Evolutionary conservation across 2,113 vertebrate species (phyloP).

Genomic region (Hypocryptadius cinnamomeus): DNA sequence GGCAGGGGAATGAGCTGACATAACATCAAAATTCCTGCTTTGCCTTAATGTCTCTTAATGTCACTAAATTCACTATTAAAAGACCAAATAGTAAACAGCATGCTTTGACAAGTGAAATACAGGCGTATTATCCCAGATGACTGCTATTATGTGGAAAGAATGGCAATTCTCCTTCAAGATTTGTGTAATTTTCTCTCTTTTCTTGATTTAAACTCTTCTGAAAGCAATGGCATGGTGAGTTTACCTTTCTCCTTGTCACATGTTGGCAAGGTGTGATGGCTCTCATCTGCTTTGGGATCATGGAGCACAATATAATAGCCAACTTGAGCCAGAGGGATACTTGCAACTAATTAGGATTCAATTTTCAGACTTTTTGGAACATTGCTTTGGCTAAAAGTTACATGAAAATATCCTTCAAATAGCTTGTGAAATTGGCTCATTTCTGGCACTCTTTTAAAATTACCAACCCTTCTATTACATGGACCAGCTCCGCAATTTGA

Average conservation of each 20-base stretch:
- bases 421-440: slow-evolving; percentile 53
- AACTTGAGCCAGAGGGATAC: slow-evolving; percentile 34
- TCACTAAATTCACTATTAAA: slow-evolving; percentile 52
- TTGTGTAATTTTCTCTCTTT: slow-evolving; percentile 64
- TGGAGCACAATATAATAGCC: slow-evolving; percentile 28
- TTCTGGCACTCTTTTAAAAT: slow-evolving; percentile 55
- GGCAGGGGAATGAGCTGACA: slow-evolving; percentile 11
- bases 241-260: slow-evolving; percentile 59
- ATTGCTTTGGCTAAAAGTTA: slow-evolving; percentile 50
- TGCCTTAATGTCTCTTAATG: slow-evolving; percentile 49
- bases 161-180: slow-evolving; percentile 58
- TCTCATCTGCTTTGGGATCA: slow-evolving; percentile 27
- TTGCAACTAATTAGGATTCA: slow-evolving; percentile 55
- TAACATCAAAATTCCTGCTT: slow-evolving; percentile 35
- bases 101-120: slow-evolving; percentile 61
- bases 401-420: slow-evolving; percentile 53
- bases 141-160: slow-evolving; percentile 51
- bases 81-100: slow-evolving; percentile 56
- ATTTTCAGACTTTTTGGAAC: slow-evolving; percentile 55
- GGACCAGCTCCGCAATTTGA: neutral
- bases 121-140: slow-evolving; percentile 44
- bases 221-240: slow-evolving; percentile 53
- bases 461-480: slow-evolving; percentile 38
- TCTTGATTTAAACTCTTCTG: slow-evolving; percentile 62
- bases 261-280: slow-evolving; percentile 54